Evolutionary conservation across 2,113 vertebrate genomes (phyloP), one percentile per base, ranked within the genome.

Genomic region (Apodemus speciosus): DNA sequence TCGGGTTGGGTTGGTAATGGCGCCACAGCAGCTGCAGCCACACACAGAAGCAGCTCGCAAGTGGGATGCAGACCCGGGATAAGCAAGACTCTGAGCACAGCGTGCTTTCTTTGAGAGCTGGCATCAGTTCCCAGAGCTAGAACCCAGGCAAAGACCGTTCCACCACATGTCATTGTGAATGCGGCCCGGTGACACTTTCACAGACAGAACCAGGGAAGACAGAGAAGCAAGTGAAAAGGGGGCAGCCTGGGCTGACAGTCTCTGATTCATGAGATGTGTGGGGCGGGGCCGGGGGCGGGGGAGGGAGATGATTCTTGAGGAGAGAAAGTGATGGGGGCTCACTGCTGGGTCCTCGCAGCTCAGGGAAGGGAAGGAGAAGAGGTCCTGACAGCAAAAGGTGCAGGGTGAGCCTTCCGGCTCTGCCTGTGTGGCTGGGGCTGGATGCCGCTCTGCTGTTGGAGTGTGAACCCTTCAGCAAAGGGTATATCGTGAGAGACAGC

Each of bases 51-150:
- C 43, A 32, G 51, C 88, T 80, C 84, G 16, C 71, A 77, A 68
- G 46, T 46, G n/a, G 77, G 92, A 85, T 0, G 15, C 53, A 88
- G 85, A 81, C 51, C 62, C 58, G 90, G 35, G 56, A 69, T 91
- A 89, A 94, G 49, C 49, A 77, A 62, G 32, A 14, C 21, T 53
- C 51, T 6, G 32, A 71, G 56, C 25, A n/a, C 90, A 94, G 86
- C 7, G 11, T 6, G 20, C 15, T 51, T 88, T 72, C 9, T 90
- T 85, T 89, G 62, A 30, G 18, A 79, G 56, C 9, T 77, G 25
- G 93, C 64, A 88, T 84, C 88, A 56, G 30, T 95, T 80, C n/a
- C 43, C 71, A 66, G 51, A 76, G 51, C 81, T 94, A 68, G 72
- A 53, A 38, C 80, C 9, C 46, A 43, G 11, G 35, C 46, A 49